phyloP scores from a whole-genome alignment of 2,113 vertebrate species.

The Boleophthalmus pectinirostris region DNA sequence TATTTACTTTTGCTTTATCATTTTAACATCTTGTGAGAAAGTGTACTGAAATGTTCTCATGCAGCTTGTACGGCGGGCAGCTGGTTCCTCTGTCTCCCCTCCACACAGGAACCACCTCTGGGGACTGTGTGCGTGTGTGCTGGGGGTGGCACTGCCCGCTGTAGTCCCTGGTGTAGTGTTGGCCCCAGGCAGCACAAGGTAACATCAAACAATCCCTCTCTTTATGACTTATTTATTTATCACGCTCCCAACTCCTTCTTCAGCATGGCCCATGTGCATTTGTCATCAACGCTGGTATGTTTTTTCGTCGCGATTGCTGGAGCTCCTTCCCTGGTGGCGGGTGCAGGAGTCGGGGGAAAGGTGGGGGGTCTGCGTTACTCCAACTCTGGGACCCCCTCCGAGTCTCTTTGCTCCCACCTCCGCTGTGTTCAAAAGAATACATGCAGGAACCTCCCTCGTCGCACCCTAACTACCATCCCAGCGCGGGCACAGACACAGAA shows the following conservation, averaged over 20 bases:
- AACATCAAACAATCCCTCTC: constrained; percentile 75
- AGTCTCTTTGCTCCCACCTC: constrained; percentile 40
- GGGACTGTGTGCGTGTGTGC: constrained; percentile 37
- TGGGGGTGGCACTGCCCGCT: constrained; percentile 28
- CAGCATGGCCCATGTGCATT: constrained; percentile 49
- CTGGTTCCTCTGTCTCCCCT: constrained; percentile 40
- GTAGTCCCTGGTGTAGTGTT: constrained; percentile 67
- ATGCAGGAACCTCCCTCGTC: constrained; percentile 38
- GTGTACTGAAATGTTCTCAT: background rate
- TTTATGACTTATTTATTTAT: constrained; percentile 76
- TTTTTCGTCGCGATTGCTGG: constrained; percentile 43
- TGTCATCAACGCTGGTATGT: constrained; percentile 47
- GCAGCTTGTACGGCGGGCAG: constrained; percentile 29
- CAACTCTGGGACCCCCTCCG: constrained; percentile 26
- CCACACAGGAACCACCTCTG: constrained; percentile 40
- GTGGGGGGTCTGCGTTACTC: constrained; percentile 40
- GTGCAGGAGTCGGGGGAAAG: constrained; percentile 36
- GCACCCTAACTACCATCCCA: constrained; percentile 25
- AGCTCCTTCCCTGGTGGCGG: constrained; percentile 40
- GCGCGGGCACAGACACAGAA: constrained; percentile 34
- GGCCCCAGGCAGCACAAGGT: constrained; percentile 74
- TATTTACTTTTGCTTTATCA: background rate
- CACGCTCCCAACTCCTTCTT: constrained; percentile 30
- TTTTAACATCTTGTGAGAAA: background rate
- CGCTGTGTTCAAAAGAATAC: constrained; percentile 56